Evolutionary conservation across 2,888 invertebrate genomes (phyloP), one percentile per base, ranked within the genome.

Genomic region (Rosalia funebris): DNA sequence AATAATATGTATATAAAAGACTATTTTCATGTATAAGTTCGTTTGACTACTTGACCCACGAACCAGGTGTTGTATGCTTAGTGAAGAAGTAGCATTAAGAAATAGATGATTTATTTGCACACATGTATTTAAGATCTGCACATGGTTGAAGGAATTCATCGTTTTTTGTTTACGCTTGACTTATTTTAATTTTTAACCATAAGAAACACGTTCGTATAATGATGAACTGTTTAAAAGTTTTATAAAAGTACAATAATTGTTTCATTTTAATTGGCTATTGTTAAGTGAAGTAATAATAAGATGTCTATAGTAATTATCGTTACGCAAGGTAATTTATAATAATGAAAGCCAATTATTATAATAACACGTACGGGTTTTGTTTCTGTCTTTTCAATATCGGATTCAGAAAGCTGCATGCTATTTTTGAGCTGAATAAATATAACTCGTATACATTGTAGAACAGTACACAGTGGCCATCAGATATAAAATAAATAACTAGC

Each of bases 221-320:
- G 63, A 68, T 68, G 62, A 65, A 63, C 67, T 61, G 59, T 42
- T 62, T 57, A 16, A 36, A 56, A 55, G 31, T 53, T 63, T 57
- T 65, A 68, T 68, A 68, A 62, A n/a, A 52, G 50, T 45, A 54
- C 52, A 25, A 57, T 50, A 59, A 68, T 68, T 66, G 68, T 68
- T 63, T 47, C 54, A 37, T 66, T 62, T 68, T 68, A 68, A 68
- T 68, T 68, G 68, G 62, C 63, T 57, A 68, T 68, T 68, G 68
- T 68, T 66, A 59, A 57, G 41, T 39, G 52, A 39, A 61, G 54
- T 68, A 66, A 62, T 68, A 66, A 66, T 57, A 59, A 63, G 56
- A 58, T 65, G 50, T 59, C 63, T 53, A 62, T 68, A 68, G 65
- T 67, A 62, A 67, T 61, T 55, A 63, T 63, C 62, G 68, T 68